Percentiles rank a stretch among this genome's conserved stretches.
These are phyloP conservation scores for Aphaenogaster rudis DNA, from an alignment of 1,140 invertebrate genomes.

Conservation along the genomic window DNA sequence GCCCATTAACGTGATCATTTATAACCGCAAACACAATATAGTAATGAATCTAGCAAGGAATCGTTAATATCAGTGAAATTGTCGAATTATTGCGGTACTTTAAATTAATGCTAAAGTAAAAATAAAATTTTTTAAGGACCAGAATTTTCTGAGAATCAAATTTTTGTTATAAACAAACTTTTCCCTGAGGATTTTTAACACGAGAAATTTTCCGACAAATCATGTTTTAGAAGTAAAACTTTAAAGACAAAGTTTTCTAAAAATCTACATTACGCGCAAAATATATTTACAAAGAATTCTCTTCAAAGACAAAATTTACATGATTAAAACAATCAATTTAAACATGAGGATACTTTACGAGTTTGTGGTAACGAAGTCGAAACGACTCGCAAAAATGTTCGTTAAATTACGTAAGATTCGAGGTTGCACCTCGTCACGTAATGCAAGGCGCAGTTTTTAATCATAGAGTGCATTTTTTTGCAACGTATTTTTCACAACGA, in stretches of 20 bases:
- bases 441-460: conserved; percentile 13
- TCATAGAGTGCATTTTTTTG: conserved; percentile 12
- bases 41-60: conserved; percentile 16
- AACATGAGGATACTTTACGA: not conserved
- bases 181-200: not conserved
- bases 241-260: not conserved
- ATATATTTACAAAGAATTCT: not conserved
- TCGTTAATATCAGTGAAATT: conserved; percentile 19
- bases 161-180: not conserved
- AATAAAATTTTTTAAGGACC: conserved; percentile 1
- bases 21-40: conserved; percentile 32
- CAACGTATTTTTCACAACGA: not conserved
- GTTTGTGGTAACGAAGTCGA: not conserved
- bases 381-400: not conserved
- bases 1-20: conserved; percentile 40
- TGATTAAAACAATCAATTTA: not conserved
- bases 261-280: not conserved
- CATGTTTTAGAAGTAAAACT: not conserved
- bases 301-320: not conserved
- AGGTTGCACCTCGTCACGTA: not conserved
- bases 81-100: not conserved
- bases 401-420: conserved; percentile 20
- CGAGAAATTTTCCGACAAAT: not conserved
- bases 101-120: not conserved
- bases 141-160: not conserved